phyloP scores from a whole-genome alignment of 2,797 vertebrate genomes.

The Pseudomugil gertrudae region DNA sequence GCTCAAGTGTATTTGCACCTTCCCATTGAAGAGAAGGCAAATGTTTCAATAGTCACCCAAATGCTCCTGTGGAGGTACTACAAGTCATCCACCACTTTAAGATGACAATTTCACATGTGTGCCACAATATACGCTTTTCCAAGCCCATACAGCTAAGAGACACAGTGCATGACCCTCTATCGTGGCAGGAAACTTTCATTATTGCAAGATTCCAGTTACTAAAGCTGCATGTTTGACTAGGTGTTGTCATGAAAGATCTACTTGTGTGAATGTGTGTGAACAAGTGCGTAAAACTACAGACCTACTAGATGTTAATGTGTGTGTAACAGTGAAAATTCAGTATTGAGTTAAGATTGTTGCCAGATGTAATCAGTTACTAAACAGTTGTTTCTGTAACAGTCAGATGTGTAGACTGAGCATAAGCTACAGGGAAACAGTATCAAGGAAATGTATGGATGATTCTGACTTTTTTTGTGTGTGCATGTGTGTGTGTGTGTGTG shows the following conservation, averaged over 20 bases:
- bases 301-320: constrained; percentile 8
- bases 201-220: constrained; percentile 37
- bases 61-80: too few relatives aligned
- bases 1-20: too few relatives aligned
- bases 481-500: constrained; percentile 10
- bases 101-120: too few relatives aligned
- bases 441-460: background rate
- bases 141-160: constrained; percentile 26
- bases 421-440: background rate
- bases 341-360: constrained; percentile 26
- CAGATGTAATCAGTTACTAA: constrained; percentile 3
- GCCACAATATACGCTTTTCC: background rate
- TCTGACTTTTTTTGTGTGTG: background rate
- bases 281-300: constrained; percentile 2
- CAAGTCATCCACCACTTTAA: too few relatives aligned
- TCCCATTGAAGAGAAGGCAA: too few relatives aligned
- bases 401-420: constrained; percentile 16
- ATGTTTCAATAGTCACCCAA: too few relatives aligned
- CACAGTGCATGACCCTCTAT: constrained; percentile 40
- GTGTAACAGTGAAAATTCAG: constrained; percentile 10
- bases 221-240: constrained; percentile 56
- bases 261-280: constrained; percentile 12
- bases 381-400: background rate
- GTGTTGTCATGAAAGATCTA: constrained; percentile 20
- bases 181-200: constrained; percentile 51